phyloP scores from a whole-genome alignment of 2,113 vertebrate species.

The Vidua macroura region DNA sequence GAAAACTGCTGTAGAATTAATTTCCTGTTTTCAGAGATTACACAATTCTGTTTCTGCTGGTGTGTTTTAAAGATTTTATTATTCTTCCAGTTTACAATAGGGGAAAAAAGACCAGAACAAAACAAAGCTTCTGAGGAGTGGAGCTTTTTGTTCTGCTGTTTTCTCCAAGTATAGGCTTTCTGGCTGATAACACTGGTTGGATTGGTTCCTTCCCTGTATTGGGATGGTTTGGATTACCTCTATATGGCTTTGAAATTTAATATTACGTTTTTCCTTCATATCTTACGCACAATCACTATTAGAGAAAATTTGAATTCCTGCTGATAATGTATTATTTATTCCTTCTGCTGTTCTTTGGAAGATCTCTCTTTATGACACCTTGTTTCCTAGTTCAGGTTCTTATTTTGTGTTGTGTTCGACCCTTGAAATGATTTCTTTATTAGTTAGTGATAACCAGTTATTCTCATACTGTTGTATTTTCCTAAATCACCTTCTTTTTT shows the following conservation, averaged over 20 bases:
- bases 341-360: background rate
- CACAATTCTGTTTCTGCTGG: background rate
- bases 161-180: background rate
- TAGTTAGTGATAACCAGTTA: background rate
- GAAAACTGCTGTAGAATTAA: slow-evolving; percentile 4
- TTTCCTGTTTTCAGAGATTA: background rate
- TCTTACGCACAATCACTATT: background rate
- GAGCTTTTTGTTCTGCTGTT: background rate
- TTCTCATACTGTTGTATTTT: background rate
- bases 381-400: background rate
- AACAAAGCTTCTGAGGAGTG: background rate
- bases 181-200: background rate
- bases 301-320: background rate
- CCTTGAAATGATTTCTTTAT: background rate
- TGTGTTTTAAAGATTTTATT: background rate
- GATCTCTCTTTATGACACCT: background rate
- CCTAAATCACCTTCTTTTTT: background rate
- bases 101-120: background rate
- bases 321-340: background rate
- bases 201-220: background rate
- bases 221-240: background rate
- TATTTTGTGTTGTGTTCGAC: background rate
- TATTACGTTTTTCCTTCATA: background rate
- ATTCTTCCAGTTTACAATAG: background rate
- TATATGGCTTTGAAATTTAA: background rate